These are phyloP conservation scores for Pristis pectinata DNA, from an alignment of 2,797 vertebrate species.

Conservation along the genomic window DNA sequence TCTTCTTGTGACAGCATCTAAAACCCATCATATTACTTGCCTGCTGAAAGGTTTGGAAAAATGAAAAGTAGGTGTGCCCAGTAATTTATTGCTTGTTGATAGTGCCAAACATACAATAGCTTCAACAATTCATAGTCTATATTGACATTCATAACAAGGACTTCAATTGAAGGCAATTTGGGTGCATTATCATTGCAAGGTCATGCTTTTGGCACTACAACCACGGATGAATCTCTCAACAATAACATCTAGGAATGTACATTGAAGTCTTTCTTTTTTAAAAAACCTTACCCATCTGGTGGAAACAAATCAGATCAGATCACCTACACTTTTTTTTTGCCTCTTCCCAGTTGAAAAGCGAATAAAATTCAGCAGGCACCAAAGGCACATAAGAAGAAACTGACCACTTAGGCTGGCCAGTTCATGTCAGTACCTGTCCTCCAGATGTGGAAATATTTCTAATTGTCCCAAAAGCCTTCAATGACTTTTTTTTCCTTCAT, in stretches of 20 bases:
- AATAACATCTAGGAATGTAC: background rate
- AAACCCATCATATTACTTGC: background rate
- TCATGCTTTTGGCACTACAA: too few species aligned
- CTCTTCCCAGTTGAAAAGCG: background rate
- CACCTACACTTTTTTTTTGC: background rate
- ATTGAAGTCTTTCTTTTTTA: background rate
- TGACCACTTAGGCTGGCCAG: background rate
- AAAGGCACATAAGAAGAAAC: background rate
- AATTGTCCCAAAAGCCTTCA: background rate
- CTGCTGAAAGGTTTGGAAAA: background rate
- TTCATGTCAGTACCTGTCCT: too few species aligned
- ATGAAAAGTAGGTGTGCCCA: background rate
- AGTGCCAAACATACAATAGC: too few species aligned
- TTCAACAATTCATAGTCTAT: too few species aligned
- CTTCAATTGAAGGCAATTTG: too few species aligned
- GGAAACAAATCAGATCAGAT: background rate
- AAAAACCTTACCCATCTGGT: background rate
- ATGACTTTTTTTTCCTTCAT: background rate
- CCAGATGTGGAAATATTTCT: background rate
- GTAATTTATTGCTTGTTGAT: too few species aligned
- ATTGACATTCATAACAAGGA: too few species aligned
- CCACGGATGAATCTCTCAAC: too few species aligned
- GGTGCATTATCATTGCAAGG: too few species aligned
- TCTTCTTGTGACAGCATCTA: background rate
- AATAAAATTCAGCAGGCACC: background rate